Conservation (phyloP, 2,888 invertebrate genomes). For the Pachymerium ferrugineum region DNA sequence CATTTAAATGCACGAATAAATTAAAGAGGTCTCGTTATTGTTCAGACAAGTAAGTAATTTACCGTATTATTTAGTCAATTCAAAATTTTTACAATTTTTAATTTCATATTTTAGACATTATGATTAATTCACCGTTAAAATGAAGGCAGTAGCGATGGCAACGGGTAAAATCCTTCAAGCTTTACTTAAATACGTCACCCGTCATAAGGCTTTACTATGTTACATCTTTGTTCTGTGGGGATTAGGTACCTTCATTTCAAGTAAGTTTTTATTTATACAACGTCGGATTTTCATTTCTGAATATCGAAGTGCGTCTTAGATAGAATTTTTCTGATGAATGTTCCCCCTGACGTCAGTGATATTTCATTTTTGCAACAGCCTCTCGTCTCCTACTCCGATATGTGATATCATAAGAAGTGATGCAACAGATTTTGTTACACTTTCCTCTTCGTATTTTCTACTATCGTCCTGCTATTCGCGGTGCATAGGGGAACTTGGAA, state of each 20-base stretch:
- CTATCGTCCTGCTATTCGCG: neutral
- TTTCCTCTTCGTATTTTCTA: neutral
- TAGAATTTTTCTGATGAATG: neutral
- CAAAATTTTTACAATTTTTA: neutral
- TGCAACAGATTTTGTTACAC: neutral
- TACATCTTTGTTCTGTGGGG: neutral
- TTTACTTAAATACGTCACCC: neutral
- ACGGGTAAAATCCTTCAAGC: neutral
- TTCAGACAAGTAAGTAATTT: too few relatives aligned
- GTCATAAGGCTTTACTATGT: neutral
- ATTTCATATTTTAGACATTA: neutral
- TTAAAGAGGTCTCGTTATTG: neutral
- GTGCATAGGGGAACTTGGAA: neutral
- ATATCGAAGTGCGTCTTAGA: too few relatives aligned
- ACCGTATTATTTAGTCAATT: neutral
- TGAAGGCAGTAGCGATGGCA: neutral
- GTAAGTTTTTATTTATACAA: neutral
- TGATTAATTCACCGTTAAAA: neutral
- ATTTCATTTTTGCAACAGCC: neutral
- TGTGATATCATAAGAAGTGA: neutral
- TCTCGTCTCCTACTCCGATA: too few relatives aligned
- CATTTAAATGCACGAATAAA: neutral
- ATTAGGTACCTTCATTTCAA: neutral
- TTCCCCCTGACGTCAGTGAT: neutral
- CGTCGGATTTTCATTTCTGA: neutral